A percentile compares a stretch with the other conserved stretches of the same genome.
Conservation (phyloP, 2,888 invertebrate genomes). For the Drosophila limbata region DNA sequence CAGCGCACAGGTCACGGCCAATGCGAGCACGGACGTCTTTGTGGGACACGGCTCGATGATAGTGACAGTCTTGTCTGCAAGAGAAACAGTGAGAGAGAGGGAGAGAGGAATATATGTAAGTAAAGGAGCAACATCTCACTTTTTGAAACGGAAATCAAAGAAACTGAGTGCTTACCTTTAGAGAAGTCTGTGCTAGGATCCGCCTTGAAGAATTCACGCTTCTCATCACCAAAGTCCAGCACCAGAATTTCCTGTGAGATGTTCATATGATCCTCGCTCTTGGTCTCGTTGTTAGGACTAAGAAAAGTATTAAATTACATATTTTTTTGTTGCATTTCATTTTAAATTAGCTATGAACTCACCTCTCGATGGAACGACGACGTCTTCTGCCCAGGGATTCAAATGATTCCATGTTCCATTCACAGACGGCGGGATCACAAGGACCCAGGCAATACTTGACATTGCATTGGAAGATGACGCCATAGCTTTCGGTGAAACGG, state of each 20-base stretch:
- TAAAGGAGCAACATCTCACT: neutral
- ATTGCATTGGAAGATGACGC: constrained; percentile 98
- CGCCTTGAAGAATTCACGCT: constrained; percentile 91
- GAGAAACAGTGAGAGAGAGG: neutral
- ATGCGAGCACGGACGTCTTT: constrained; percentile 94
- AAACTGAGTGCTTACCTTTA: constrained; percentile 87
- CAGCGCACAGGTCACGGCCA: constrained; percentile 96
- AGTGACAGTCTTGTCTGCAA: constrained; percentile 94
- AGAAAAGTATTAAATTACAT: neutral
- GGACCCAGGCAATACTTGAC: constrained; percentile 98
- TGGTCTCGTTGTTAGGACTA: constrained; percentile 87
- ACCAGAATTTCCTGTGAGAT: constrained; percentile 97
- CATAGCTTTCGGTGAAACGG: constrained; percentile 97
- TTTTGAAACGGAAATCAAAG: no score
- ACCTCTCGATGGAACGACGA: constrained; percentile 89
- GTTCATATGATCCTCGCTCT: constrained; percentile 91
- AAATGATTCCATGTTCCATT: constrained; percentile 95
- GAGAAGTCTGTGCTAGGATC: constrained; percentile 91
- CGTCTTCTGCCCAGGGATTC: constrained; percentile 94
- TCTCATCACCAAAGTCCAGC: constrained; percentile 96
- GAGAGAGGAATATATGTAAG: neutral
- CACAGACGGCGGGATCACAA: constrained; percentile 96
- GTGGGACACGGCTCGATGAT: constrained; percentile 96
- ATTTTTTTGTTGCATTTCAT: neutral
- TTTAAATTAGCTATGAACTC: constrained; percentile 31